phyloP scores from a whole-genome alignment of 2,888 invertebrate species.

The Pterostichus madidus region DNA sequence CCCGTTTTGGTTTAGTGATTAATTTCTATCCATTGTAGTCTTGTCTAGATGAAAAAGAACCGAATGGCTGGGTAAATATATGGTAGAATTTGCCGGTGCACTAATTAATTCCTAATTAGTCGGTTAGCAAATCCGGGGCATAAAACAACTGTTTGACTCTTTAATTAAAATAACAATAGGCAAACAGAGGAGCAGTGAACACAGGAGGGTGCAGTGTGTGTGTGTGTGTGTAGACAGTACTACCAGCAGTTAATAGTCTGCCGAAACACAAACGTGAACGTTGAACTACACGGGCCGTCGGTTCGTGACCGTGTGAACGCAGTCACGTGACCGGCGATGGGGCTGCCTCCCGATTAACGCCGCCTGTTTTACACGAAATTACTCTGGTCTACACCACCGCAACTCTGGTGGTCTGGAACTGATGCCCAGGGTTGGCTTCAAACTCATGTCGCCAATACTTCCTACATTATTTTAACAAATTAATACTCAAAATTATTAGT shows the following conservation, averaged over 20 bases:
- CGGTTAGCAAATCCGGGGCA: slow-evolving; percentile 22
- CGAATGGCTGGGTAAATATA: not conserved
- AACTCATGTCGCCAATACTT: no score
- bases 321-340: slow-evolving; percentile 13
- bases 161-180: slow-evolving; percentile 59
- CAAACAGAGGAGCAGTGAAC: slow-evolving; percentile 15
- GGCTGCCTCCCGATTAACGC: slow-evolving; percentile 36
- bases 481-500: no score
- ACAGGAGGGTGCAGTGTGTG: no score
- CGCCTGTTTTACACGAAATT: slow-evolving; percentile 52
- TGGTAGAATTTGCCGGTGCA: slow-evolving; percentile 3
- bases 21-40: no score
- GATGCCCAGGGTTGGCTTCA: not conserved
- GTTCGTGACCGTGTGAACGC: slow-evolving; percentile 41
- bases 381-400: slow-evolving; percentile 41
- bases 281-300: slow-evolving; percentile 15
- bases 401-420: not conserved
- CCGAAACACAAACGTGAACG: slow-evolving; percentile 23
- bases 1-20: no score
- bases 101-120: slow-evolving; percentile 49
- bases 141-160: slow-evolving; percentile 50
- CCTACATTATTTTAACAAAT: no score
- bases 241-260: slow-evolving; percentile 37
- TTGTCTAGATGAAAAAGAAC: not conserved
- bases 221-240: no score